Conservation (phyloP, 1,140 invertebrate genomes). For the Pseudobourletiella spinata region DNA sequence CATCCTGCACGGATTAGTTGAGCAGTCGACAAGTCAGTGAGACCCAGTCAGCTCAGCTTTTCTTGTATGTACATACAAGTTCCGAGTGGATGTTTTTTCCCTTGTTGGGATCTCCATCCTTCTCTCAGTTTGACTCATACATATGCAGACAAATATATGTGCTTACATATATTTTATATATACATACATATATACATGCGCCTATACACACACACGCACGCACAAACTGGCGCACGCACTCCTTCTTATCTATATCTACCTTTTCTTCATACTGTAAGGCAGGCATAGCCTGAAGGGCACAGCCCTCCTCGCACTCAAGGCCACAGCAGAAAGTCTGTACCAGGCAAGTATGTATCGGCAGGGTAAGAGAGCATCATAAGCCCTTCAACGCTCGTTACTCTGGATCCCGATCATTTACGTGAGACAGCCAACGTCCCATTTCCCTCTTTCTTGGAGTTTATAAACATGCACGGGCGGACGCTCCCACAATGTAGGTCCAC, state of each 20-base stretch:
- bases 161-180: too few relatives aligned
- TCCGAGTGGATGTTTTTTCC: not conserved
- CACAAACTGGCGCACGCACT: too few relatives aligned
- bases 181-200: too few relatives aligned
- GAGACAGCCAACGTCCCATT: not conserved
- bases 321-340: too few relatives aligned
- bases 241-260: too few relatives aligned
- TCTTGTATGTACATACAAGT: not conserved
- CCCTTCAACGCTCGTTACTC: not conserved
- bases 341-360: too few relatives aligned
- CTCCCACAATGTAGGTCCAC: too few relatives aligned
- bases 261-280: not conserved
- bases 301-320: conserved; percentile 11
- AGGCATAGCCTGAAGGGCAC: conserved; percentile 11
- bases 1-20: too few relatives aligned
- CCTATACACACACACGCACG: too few relatives aligned
- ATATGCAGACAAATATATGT: too few relatives aligned
- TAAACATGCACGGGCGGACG: too few relatives aligned
- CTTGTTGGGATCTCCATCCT: conserved; percentile 3
- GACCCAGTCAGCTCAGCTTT: not conserved
- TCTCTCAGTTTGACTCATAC: not conserved
- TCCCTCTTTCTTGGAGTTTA: too few relatives aligned
- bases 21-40: not conserved
- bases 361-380: not conserved
- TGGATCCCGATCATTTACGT: not conserved